Evolutionary conservation across 2,113 vertebrate genomes (phyloP).

Genomic region (Miniopterus natalensis): DNA sequence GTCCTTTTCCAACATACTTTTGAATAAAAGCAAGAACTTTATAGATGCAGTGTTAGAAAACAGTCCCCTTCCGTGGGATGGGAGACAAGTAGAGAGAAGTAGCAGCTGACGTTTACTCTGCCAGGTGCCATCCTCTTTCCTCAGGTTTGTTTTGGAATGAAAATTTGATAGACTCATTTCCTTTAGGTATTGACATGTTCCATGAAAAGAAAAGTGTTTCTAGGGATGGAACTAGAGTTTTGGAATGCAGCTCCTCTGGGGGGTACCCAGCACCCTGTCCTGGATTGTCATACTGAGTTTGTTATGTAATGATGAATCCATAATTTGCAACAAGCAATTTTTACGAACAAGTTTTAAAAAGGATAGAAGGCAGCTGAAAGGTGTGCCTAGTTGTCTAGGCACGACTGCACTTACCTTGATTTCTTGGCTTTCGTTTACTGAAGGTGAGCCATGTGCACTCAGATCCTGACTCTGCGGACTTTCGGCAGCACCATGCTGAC

Average conservation of each 20-base stretch:
- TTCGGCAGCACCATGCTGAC: background rate
- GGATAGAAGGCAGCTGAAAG: background rate
- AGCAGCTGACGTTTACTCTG: background rate
- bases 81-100: conserved; percentile 13
- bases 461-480: conserved; percentile 58
- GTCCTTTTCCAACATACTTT: background rate
- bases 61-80: background rate
- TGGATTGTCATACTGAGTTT: background rate
- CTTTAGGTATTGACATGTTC: background rate
- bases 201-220: too few species aligned
- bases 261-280: background rate
- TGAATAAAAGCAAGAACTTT: conserved; percentile 7
- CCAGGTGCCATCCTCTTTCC: background rate
- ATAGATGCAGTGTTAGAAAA: conserved; percentile 3
- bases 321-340: background rate
- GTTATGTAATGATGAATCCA: background rate
- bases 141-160: background rate
- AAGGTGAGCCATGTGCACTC: conserved; percentile 67
- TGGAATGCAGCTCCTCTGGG: background rate
- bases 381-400: background rate
- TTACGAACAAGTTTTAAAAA: background rate
- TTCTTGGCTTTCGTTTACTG: conserved; percentile 78
- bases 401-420: conserved; percentile 76
- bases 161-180: background rate
- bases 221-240: fast-evolving